These are phyloP conservation scores for Haplotaxodon microlepis DNA, from an alignment of 2,113 vertebrate genomes.

Conservation along the genomic window DNA sequence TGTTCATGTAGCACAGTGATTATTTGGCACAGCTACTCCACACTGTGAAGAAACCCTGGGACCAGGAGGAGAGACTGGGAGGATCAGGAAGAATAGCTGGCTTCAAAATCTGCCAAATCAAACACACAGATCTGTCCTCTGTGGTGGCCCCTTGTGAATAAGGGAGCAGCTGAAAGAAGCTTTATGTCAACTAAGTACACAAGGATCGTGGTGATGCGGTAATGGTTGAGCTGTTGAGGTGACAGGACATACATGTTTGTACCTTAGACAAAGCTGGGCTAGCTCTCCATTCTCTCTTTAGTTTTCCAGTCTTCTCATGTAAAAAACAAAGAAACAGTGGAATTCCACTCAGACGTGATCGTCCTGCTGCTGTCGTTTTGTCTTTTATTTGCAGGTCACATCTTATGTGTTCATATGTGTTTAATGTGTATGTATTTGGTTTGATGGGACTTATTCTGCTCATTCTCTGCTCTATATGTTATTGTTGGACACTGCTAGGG, in stretches of 20 bases:
- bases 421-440: background rate
- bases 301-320: background rate
- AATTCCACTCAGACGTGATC: background rate
- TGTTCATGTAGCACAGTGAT: background rate
- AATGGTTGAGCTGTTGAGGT: background rate
- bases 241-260: background rate
- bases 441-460: background rate
- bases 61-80: background rate
- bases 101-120: background rate
- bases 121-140: background rate
- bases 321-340: fast-evolving
- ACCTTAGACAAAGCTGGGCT: background rate
- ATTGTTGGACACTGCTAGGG: background rate
- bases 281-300: background rate
- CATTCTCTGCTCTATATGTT: background rate
- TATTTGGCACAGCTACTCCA: background rate
- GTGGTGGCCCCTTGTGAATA: background rate
- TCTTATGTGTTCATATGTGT: background rate
- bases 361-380: background rate
- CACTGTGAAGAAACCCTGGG: background rate
- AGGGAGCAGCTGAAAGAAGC: background rate
- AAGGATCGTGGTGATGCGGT: background rate
- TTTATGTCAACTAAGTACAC: background rate
- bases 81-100: background rate
- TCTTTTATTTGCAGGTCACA: background rate